Base-by-base conservation (phyloP, 2,113 vertebrate species). In the Onychostruthus taczanowskii region DNA sequence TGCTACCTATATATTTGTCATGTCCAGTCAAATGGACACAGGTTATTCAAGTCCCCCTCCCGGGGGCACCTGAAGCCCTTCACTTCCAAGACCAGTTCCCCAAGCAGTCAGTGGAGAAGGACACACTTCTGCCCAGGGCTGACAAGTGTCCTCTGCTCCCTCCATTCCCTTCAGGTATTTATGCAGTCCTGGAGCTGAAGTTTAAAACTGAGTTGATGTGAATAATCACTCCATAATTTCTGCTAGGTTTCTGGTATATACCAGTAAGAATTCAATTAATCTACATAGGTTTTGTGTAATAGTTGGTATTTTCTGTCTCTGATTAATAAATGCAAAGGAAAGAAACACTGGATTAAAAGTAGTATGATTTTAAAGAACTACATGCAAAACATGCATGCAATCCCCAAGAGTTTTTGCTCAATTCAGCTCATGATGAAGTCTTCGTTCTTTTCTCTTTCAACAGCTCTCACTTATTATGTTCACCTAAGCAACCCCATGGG, bases 41-140 rank as follows among this genome's bases (percentile, higher is more conserved):
- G 28, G 55, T 66, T 50, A 53, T 7, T 17, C 4, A 3, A 39
- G 59, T 16, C 27, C 52, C 68, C 35, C 53, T 8, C 26, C 35
- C 7, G 1, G 6, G 14, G 22, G n/a, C 49, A 69, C 6, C 24
- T 33, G 46, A 16, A 81, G 50, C 37, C 33, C 33, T 41, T 21
- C 16, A 16, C 10, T 33, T 7, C 43, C 49, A 23, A 84, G 50
- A 13, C 1, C 31, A 9, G 37, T 11, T n/a, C 53, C 33, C n/a
- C 14, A 1, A 0, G 0, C 14, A n/a, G 44, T 2, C 59, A 33
- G 37, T 2, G 31, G 12, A 90, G 37, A 20, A 14, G 49, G 43
- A 10, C 28, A n/a, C 0, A 0, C 9, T 68, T 5, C 75, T 33
- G 2, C 70, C 10, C 4, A 62, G 52, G 31, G 28, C 18, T 35